These are phyloP conservation scores for Pungitius pungitius DNA, from an alignment of 2,113 vertebrate species.

Conservation along the genomic window DNA sequence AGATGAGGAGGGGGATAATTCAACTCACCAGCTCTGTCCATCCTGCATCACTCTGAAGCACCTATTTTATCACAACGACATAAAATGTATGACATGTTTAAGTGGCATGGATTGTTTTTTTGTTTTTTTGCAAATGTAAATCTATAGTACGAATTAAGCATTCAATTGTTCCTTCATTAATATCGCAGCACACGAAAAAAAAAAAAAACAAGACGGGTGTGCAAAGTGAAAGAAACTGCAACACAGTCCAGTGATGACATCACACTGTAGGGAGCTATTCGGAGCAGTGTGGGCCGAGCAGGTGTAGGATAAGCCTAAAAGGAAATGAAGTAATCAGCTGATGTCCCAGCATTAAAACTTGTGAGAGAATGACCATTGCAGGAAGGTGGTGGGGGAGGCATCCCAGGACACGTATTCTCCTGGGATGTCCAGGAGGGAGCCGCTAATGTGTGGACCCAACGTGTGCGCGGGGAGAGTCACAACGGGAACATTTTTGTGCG, in stretches of 20 bases:
- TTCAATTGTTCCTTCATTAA: background rate
- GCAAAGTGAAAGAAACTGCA: constrained; percentile 30
- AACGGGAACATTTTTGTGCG: constrained; percentile 51
- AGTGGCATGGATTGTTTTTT: constrained; percentile 34
- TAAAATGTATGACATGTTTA: constrained; percentile 69
- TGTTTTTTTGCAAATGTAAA: constrained; percentile 3
- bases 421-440: constrained; percentile 2
- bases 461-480: constrained; percentile 42
- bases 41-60: constrained; percentile 75
- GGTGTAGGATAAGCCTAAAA: constrained; percentile 46
- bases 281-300: constrained; percentile 54
- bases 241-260: constrained; percentile 52
- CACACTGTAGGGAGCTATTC: constrained; percentile 41
- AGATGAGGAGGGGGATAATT: constrained; percentile 54
- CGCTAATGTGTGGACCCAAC: constrained; percentile 13
- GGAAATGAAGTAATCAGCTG: constrained; percentile 43
- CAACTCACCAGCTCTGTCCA: constrained; percentile 79
- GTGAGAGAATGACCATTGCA: background rate
- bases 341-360: constrained; percentile 31
- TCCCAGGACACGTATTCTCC: background rate
- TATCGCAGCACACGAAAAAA: constrained; percentile 11
- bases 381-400: background rate
- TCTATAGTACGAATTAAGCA: background rate
- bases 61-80: constrained; percentile 77
- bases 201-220: constrained; percentile 7